A percentile compares a stretch with the other conserved stretches of the same genome.
phyloP scores from a whole-genome alignment of 1,140 invertebrate species.

The Drosophila bocqueti region DNA sequence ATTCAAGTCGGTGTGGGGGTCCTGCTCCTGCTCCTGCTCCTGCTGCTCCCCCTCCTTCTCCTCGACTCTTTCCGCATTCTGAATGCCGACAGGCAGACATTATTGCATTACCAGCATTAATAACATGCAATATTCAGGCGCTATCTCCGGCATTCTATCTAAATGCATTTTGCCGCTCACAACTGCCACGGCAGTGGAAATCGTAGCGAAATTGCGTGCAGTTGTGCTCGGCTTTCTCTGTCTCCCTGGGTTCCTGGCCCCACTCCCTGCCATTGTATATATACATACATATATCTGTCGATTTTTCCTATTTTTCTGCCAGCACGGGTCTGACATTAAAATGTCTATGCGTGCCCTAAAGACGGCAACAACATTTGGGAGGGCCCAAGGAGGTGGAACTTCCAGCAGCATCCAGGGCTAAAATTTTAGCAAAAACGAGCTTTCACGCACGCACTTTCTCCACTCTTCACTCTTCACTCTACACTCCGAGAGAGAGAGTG shows the following conservation, averaged over 20 bases:
- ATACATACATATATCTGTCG: conserved; percentile 11
- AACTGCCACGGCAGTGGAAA: conserved; percentile 55
- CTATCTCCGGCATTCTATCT: conserved; percentile 25
- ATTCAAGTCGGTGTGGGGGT: conserved; percentile 15
- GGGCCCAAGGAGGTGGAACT: conserved; percentile 27
- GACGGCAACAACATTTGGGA: conserved; percentile 57
- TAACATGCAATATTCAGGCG: conserved; percentile 35
- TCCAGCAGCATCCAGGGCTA: conserved; percentile 80
- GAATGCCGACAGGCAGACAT: not conserved
- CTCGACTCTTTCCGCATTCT: not conserved
- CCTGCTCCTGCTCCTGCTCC: not conserved
- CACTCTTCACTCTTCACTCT: conserved; percentile 21
- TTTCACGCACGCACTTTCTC: conserved; percentile 53
- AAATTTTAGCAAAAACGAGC: conserved; percentile 67
- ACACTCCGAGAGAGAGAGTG: conserved; percentile 11
- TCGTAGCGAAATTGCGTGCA: conserved; percentile 72
- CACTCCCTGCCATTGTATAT: not conserved
- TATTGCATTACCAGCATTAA: conserved; percentile 42
- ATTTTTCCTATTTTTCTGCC: conserved; percentile 49
- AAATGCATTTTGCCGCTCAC: conserved; percentile 30
- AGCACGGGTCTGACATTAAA: conserved; percentile 75
- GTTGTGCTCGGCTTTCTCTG: conserved; percentile 10
- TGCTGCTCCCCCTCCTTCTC: not conserved
- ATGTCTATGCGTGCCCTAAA: conserved; percentile 77
- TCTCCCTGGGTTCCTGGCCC: not conserved